phyloP scores from a whole-genome alignment of 2,888 invertebrate species.

The Nomada ruficornis region DNA sequence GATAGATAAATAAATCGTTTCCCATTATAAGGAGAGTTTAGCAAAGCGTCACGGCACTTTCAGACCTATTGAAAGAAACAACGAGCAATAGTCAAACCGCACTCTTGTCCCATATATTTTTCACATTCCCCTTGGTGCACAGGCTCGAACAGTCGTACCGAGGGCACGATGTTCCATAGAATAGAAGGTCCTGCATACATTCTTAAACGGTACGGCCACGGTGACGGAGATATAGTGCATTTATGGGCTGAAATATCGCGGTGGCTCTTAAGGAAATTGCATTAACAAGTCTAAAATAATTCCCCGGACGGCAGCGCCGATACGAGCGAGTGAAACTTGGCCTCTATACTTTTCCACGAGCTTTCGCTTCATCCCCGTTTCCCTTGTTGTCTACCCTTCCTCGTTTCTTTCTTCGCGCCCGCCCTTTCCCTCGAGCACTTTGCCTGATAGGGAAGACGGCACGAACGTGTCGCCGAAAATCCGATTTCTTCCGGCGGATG shows the following conservation, averaged over 20 bases:
- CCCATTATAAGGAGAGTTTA: too few relatives aligned
- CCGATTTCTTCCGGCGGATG: conserved; percentile 51
- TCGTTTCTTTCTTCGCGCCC: conserved; percentile 17
- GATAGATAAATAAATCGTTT: background rate
- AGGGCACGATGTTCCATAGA: conserved; percentile 44
- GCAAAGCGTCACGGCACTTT: background rate
- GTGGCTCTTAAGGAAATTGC: conserved; percentile 71
- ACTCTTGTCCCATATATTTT: background rate
- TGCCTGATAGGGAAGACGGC: conserved; percentile 50
- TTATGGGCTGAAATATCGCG: conserved; percentile 46
- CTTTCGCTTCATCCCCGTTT: conserved; percentile 20
- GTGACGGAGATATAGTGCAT: conserved; percentile 42
- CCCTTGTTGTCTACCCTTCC: background rate
- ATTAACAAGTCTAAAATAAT: conserved; percentile 76
- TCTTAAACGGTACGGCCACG: conserved; percentile 30
- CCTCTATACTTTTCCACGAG: conserved; percentile 33
- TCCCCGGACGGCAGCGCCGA: conserved; percentile 37
- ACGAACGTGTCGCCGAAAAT: conserved; percentile 62
- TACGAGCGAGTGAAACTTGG: conserved; percentile 19
- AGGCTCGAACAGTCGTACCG: conserved; percentile 1
- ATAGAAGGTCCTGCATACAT: conserved; percentile 43
- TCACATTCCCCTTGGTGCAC: background rate
- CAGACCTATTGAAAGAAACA: background rate
- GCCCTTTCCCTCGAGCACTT: conserved; percentile 55
- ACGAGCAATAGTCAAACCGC: background rate